A percentile compares a stretch with the other conserved stretches of the same genome.
phyloP scores from a whole-genome alignment of 2,113 vertebrate genomes.

The Limanda limanda region DNA sequence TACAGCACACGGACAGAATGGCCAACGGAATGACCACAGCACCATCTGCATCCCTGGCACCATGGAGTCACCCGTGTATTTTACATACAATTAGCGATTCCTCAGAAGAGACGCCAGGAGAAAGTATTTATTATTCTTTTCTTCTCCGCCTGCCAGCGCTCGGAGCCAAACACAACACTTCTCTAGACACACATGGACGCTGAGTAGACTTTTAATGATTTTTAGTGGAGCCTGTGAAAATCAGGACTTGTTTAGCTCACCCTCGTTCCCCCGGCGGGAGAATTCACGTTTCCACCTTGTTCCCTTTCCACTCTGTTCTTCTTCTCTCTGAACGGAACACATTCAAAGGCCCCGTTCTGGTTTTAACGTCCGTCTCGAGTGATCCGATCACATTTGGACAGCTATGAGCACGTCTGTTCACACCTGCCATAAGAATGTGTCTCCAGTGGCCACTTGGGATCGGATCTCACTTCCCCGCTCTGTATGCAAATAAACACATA shows the following conservation, averaged over 20 bases:
- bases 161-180: constrained; percentile 17
- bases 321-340: constrained; percentile 32
- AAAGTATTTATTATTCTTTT: constrained; percentile 44
- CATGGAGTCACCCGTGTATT: constrained; percentile 13
- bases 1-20: constrained; percentile 17
- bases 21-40: constrained; percentile 21
- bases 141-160: constrained; percentile 19
- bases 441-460: not conserved
- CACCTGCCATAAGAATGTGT: not conserved
- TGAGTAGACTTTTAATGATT: constrained; percentile 31
- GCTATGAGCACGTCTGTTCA: not conserved
- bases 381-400: not conserved
- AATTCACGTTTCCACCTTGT: constrained; percentile 32
- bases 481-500: not conserved
- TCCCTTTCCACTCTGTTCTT: constrained; percentile 21
- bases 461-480: not conserved
- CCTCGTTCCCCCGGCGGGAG: constrained; percentile 23
- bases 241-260: constrained; percentile 20
- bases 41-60: constrained; percentile 37
- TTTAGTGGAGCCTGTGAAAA: constrained; percentile 49
- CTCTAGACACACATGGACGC: constrained; percentile 35
- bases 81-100: constrained; percentile 47
- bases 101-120: constrained; percentile 43
- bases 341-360: constrained; percentile 8
- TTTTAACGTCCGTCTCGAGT: not conserved